Evolutionary conservation across 2,113 vertebrate genomes (phyloP), one percentile per base, ranked within the genome.

Genomic region (Lanius ludovicianus): DNA sequence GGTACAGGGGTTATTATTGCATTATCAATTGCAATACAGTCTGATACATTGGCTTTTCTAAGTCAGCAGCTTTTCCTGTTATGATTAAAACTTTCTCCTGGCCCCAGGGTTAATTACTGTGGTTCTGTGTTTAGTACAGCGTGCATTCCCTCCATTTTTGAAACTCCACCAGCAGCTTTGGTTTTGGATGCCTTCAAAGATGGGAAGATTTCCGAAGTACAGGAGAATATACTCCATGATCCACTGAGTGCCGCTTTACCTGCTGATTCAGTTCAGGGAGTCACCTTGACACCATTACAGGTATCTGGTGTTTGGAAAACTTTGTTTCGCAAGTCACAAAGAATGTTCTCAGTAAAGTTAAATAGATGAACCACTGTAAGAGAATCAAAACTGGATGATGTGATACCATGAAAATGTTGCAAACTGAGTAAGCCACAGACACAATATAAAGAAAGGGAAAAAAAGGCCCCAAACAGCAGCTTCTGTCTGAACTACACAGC

Each of bases 201-300:
- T 44, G 98, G 98, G 14, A 88, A 78, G 53, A 87, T 96, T 59
- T 94, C 96, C 1, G 88, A 93, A 74, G 81, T 71, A 10, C n/a
- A 15, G 52, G 93, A 71, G 27, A 83, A 93, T 47, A 23, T 37
- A 23, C 10, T 75, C 3, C n/a, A 68, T 46, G 64, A 91, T 73
- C 65, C 90, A 28, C 21, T 55, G n/a, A 73, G 35, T 83, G 46
- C 27, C 21, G 53, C 78, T 79, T 84, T 64, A 11, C 71, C 87
- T 75, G 65, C 93, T 92, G 71, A 95, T 35, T 90, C 94, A 41
- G 89, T 97, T 73, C 92, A 96, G 46, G 98, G 98, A 41, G 67
- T 98, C 33, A 97, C 98, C 67, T 97, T 99, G 87, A 98, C 99
- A 96, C 97, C 95, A 0, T 98, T 98, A 7, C 98, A 99, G 99